Base-by-base conservation (phyloP, 1,140 invertebrate genomes). In the Bombus soroeensis region DNA sequence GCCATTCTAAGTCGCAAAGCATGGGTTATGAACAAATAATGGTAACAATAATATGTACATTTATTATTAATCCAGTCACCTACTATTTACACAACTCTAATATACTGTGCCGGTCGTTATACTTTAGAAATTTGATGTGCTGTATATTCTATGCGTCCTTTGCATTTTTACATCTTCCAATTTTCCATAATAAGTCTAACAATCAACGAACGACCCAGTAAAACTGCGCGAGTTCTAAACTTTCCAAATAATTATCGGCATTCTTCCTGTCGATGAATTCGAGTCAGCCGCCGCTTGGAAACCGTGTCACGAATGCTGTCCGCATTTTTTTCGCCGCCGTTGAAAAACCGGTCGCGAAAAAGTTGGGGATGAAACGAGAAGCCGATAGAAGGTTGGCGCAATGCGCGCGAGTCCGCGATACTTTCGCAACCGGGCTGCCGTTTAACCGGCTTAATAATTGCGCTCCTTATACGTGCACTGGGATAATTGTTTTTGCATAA, bases 401-500 rank as follows among this genome's bases (percentile, higher is more conserved):
- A 89, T 34, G 74, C 13, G 22, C 70, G 32, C 66, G 72, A 86
- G 87, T 89, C 72, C 32, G 72, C 18, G 72, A 66, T n/a, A 32
- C 34, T 68, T 37, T 37, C 34, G 66, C 66, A 68, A 68, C 13
- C 13, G 34, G 78, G 47, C 41, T 43, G 85, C 64, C 68, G 73
- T 78, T 89, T 87, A 90, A 89, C 85, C 74, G 73, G 85, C 85
- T 89, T 83, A 85, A 89, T 88, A 92, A 90, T 91, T 92, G 79
- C 89, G 53, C 77, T 89, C 91, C 89, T 91, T 91, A 90, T 92
- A 92, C 74, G 85, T 87, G 70, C 79, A 64, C 70, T 53, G 76
- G 59, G 73, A 83, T 92, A 91, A 92, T 92, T 92, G 91, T 92
- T 91, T 92, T 82, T 90, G 81, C 89, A 89, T 90, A 90, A 90